Conservation (phyloP, 2,888 invertebrate species). For the Limnephilus auricula region DNA sequence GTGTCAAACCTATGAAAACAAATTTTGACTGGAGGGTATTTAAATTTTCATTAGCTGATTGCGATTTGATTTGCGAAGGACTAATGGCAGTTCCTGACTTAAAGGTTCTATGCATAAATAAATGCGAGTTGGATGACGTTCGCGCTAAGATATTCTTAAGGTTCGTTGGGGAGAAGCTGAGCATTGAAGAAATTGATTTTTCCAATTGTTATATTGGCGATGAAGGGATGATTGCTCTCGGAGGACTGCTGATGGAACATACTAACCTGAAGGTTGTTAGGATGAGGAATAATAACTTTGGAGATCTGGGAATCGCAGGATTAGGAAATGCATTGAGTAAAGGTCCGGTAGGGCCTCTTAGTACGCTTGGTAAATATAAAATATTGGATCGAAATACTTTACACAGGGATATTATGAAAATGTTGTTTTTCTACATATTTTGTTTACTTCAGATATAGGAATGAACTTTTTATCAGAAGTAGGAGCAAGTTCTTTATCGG, state of each 20-base stretch:
- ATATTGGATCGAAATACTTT: neutral
- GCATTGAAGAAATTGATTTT: constrained; percentile 80
- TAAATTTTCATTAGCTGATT: constrained; percentile 79
- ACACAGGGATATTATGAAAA: neutral
- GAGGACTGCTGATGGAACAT: constrained; percentile 77
- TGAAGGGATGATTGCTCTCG: constrained; percentile 81
- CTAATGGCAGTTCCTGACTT: constrained; percentile 74
- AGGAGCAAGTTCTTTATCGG: constrained; percentile 79
- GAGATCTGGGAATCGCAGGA: constrained; percentile 77
- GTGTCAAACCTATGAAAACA: constrained; percentile 75
- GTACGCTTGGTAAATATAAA: constrained; percentile 71
- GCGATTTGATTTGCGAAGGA: constrained; percentile 78
- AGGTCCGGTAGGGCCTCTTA: constrained; percentile 75
- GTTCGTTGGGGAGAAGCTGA: constrained; percentile 74
- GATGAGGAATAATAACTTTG: constrained; percentile 78
- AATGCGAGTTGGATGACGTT: constrained; percentile 79
- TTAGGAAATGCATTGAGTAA: constrained; percentile 77
- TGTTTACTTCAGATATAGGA: constrained; percentile 74
- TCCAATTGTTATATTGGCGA: constrained; percentile 82
- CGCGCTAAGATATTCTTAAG: constrained; percentile 79
- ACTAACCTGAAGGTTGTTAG: constrained; percentile 74
- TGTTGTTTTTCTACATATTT: neutral
- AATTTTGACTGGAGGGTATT: constrained; percentile 79
- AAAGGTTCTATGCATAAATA: constrained; percentile 78
- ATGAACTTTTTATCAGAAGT: constrained; percentile 80